phyloP scores from a whole-genome alignment of 2,797 vertebrate species.

The Phalloptychus januarius region DNA sequence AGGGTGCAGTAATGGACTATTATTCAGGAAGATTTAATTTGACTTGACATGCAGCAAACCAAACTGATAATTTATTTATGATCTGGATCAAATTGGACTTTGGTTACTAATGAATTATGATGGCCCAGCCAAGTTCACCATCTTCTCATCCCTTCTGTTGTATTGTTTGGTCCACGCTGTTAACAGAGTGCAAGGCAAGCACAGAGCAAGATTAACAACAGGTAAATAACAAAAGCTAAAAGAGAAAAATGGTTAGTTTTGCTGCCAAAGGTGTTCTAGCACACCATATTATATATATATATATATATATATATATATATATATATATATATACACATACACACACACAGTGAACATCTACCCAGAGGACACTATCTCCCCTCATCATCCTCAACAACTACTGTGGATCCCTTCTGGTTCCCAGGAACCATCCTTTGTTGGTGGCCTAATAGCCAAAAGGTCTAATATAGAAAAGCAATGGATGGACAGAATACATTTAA shows the following conservation, averaged over 20 bases:
- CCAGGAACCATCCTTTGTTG: too few species aligned
- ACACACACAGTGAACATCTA: too few species aligned
- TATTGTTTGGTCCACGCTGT: conserved; percentile 1
- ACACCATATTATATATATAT: not conserved
- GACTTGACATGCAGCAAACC: conserved; percentile 21
- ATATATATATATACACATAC: too few species aligned
- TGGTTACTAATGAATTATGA: not conserved
- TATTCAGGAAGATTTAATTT: conserved; percentile 22
- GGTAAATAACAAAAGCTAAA: conserved; percentile 8
- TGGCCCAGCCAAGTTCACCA: not conserved
- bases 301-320: too few species aligned
- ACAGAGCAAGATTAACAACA: conserved; percentile 8
- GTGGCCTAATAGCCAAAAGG: not conserved
- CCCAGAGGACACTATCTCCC: too few species aligned
- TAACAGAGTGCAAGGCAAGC: not conserved
- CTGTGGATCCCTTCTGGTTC: too few species aligned
- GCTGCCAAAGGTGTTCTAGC: not conserved
- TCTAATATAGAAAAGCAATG: not conserved
- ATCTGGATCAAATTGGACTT: conserved; percentile 7
- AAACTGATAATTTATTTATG: conserved; percentile 28
- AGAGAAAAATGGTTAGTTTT: not conserved
- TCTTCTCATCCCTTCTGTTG: not conserved
- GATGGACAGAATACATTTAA: not conserved
- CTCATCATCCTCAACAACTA: too few species aligned
- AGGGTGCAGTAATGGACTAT: not conserved